phyloP scores from a whole-genome alignment of 2,113 vertebrate genomes.

The Oreocharis arfaki region DNA sequence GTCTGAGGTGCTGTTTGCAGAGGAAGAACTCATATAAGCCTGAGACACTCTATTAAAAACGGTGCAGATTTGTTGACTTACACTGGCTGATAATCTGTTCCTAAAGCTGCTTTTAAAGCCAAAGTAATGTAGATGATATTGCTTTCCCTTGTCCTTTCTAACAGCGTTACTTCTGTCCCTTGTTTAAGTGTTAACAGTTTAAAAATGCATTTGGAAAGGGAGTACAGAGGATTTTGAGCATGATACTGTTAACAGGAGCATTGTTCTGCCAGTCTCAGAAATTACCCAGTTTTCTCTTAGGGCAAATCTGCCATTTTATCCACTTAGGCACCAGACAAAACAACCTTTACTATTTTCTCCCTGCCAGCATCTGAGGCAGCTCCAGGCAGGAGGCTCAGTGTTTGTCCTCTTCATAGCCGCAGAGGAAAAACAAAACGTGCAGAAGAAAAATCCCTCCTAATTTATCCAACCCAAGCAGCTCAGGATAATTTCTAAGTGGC shows the following conservation, averaged over 20 bases:
- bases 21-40: neutral
- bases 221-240: neutral
- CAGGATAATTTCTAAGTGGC: neutral
- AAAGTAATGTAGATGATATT: neutral
- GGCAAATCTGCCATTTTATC: neutral
- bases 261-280: neutral
- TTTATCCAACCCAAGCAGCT: neutral
- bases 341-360: neutral
- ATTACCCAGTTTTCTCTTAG: neutral
- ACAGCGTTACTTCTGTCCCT: neutral
- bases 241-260: neutral
- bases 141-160: neutral
- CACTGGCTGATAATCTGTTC: neutral
- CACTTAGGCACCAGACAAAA: neutral
- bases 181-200: neutral
- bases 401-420: neutral
- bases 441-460: neutral
- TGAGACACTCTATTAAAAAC: neutral
- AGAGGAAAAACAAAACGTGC: neutral
- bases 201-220: slow-evolving; percentile 13
- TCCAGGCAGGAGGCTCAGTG: neutral
- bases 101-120: slow-evolving; percentile 3
- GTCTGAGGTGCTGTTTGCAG: neutral
- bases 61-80: neutral
- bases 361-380: neutral